phyloP scores from a whole-genome alignment of 2,113 vertebrate species.

The Nerophis lumbriciformis region DNA sequence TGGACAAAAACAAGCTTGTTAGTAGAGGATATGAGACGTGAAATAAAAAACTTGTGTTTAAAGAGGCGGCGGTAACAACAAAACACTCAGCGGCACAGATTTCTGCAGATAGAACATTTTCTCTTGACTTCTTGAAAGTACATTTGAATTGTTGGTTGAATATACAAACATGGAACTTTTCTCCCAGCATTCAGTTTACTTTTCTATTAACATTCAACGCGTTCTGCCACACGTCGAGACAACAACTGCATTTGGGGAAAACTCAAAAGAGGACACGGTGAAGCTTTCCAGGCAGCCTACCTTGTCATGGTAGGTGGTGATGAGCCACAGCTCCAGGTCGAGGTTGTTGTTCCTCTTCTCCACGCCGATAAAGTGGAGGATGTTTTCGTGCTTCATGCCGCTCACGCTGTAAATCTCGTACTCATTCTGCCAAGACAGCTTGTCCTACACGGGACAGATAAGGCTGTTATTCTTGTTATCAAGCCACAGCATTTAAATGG shows the following conservation, averaged over 20 bases:
- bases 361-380: constrained; percentile 91
- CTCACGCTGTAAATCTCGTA: constrained; percentile 92
- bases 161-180: too few relatives aligned
- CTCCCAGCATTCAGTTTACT: neutral
- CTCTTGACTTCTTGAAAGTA: too few relatives aligned
- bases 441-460: constrained; percentile 74
- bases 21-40: neutral
- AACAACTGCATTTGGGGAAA: neutral
- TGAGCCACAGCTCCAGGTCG: constrained; percentile 95
- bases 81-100: neutral
- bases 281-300: constrained; percentile 51
- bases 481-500: neutral
- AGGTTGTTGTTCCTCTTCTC: constrained; percentile 92
- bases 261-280: neutral
- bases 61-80: neutral
- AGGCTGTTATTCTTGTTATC: constrained; percentile 3
- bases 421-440: constrained; percentile 98
- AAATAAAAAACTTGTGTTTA: constrained; percentile 11
- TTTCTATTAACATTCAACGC: too few relatives aligned
- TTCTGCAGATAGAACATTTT: too few relatives aligned
- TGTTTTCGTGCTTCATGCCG: constrained; percentile 97
- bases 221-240: too few relatives aligned
- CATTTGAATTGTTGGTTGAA: too few relatives aligned
- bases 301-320: constrained; percentile 94
- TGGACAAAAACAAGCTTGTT: neutral